Evolutionary conservation across 1,140 invertebrate species (phyloP), one percentile per base, ranked within the genome.

Genomic region (Drosophila nikananu): DNA sequence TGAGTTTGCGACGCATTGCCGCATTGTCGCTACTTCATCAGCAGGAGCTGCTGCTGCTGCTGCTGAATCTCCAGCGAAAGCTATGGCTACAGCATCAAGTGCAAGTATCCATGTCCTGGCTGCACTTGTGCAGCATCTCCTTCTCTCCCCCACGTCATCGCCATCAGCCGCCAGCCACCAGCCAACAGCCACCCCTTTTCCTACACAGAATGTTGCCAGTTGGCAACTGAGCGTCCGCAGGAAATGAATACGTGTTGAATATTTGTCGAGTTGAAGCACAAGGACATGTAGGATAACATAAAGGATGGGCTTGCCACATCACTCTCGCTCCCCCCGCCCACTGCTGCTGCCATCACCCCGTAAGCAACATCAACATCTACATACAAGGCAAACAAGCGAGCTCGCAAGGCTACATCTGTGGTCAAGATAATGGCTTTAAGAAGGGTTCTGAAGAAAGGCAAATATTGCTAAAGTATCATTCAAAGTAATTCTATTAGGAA

Each of bases 171-270:
- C 49, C 42, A 23, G 35, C 12, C 35, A 5, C 21, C 44, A 46
- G n/a, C 46, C 48, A 25, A 7, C 48, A 51, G 48, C 48, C 49
- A 46, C 62, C 35, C 42, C 51, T 39, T 21, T 66, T 27, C 37
- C 52, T 44, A 54, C 57, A 44, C 57, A 81, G 81, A 77, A 84
- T 84, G 84, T 87, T 90, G 84, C 80, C 83, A 86, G 83, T 86
- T 86, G 83, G 80, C 84, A 84, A 89, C 84, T 89, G 84, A 77
- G 83, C 76, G 80, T 87, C 84, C 83, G 78, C 86, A 89, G 84
- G 84, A 89, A 89, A 89, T 89, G 84, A 89, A 90, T 89, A 89
- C 84, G 84, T 89, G 84, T 89, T 89, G 84, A 89, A 89, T 89
- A 89, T 89, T 89, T 89, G 84, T 89, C 84, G 84, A 87, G 83